phyloP scores from a whole-genome alignment of 2,888 invertebrate species.

The Ophion slaviceki region DNA sequence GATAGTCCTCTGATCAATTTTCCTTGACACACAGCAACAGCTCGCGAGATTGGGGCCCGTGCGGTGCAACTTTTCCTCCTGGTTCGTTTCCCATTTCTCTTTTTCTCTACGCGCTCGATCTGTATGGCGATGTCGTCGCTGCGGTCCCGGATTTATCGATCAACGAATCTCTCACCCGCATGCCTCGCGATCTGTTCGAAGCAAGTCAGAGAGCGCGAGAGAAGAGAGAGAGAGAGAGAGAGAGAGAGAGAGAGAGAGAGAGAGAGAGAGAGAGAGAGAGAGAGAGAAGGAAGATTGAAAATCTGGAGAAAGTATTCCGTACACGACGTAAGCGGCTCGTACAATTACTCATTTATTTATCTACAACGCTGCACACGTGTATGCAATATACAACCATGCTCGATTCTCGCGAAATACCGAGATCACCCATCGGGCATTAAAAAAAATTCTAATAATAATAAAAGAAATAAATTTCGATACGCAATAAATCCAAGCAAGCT shows the following conservation, averaged over 20 bases:
- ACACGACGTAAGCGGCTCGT: slow-evolving; percentile 24
- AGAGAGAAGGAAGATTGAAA: slow-evolving; percentile 45
- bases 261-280: not conserved
- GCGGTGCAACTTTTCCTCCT: slow-evolving; percentile 36
- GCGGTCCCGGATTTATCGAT: slow-evolving; percentile 47
- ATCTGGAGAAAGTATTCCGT: slow-evolving; percentile 57
- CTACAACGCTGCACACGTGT: too few relatives aligned
- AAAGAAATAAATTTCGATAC: too few relatives aligned
- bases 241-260: too few relatives aligned
- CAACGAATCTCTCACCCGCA: slow-evolving; percentile 55
- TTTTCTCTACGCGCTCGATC: slow-evolving; percentile 23
- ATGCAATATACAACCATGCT: too few relatives aligned
- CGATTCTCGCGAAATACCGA: too few relatives aligned
- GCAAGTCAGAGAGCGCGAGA: not conserved
- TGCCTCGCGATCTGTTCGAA: slow-evolving; percentile 23
- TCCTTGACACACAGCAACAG: slow-evolving; percentile 14
- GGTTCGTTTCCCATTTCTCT: slow-evolving; percentile 22
- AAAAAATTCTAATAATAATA: too few relatives aligned
- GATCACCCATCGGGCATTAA: too few relatives aligned
- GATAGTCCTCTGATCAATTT: slow-evolving; percentile 40
- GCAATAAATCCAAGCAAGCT: too few relatives aligned
- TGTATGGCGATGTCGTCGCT: slow-evolving; percentile 34
- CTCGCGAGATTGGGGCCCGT: slow-evolving; percentile 24
- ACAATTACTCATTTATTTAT: slow-evolving; percentile 8
- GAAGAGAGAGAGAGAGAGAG: too few relatives aligned